phyloP scores from a whole-genome alignment of 1,140 invertebrate species.

The Conus betulinus region DNA sequence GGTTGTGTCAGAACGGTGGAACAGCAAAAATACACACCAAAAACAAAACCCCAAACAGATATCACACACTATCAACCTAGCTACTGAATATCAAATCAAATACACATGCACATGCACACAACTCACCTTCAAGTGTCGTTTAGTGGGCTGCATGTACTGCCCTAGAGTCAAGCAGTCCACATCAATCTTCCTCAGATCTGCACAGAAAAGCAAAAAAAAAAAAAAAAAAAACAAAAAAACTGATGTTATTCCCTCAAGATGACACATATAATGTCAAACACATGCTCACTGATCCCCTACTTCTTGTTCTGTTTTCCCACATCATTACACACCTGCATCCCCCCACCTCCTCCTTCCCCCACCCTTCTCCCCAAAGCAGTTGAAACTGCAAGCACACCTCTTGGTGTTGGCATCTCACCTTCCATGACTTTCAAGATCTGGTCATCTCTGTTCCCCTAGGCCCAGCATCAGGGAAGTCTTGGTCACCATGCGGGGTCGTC shows the following conservation, averaged over 20 bases:
- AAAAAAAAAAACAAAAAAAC: no score
- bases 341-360: no score
- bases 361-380: no score
- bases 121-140: slow-evolving; percentile 88
- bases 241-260: no score
- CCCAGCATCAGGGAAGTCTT: slow-evolving; percentile 99
- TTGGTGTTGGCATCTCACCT: slow-evolving; percentile 46
- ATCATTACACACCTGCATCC: no score
- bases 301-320: no score
- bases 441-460: slow-evolving; percentile 88
- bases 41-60: neutral
- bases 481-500: slow-evolving; percentile 87
- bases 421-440: slow-evolving; percentile 60
- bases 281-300: no score
- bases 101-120: neutral
- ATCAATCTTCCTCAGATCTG: slow-evolving; percentile 76
- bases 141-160: slow-evolving; percentile 90
- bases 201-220: neutral
- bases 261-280: no score
- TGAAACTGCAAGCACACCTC: no score
- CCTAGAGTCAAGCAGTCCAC: slow-evolving; percentile 98
- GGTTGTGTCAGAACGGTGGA: no score
- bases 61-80: neutral
- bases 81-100: neutral
- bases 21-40: neutral